Percentiles rank a stretch among this genome's conserved stretches.
Evolutionary conservation across 2,888 invertebrate genomes (phyloP).

Genomic region (Mesoligia furuncula): DNA sequence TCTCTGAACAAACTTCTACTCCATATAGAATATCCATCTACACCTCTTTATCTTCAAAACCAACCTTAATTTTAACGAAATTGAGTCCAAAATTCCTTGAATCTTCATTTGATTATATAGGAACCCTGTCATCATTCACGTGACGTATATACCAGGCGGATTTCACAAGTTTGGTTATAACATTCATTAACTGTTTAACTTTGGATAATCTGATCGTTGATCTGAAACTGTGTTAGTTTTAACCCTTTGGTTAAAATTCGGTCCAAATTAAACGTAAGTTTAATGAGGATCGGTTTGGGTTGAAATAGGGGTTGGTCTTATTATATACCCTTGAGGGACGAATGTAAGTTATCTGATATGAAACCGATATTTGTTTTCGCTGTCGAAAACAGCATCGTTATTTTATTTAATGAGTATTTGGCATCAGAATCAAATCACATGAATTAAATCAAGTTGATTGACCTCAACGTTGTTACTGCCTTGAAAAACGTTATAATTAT

Average conservation of each 20-base stretch:
- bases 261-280: slow-evolving; percentile 55
- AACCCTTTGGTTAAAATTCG: slow-evolving; percentile 57
- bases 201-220: slow-evolving; percentile 58
- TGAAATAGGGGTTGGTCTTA: slow-evolving; percentile 35
- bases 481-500: background rate
- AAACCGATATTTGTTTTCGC: slow-evolving; percentile 23
- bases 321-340: slow-evolving; percentile 44
- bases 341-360: slow-evolving; percentile 27
- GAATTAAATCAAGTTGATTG: background rate
- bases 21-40: slow-evolving; percentile 34
- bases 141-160: slow-evolving; percentile 47
- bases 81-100: slow-evolving; percentile 21
- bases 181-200: slow-evolving; percentile 64
- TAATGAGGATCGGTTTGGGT: slow-evolving; percentile 56
- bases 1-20: slow-evolving; percentile 36
- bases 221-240: slow-evolving; percentile 60
- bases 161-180: slow-evolving; percentile 55
- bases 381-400: slow-evolving; percentile 5
- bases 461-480: background rate
- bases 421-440: background rate
- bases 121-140: slow-evolving; percentile 35
- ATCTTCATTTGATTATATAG: slow-evolving; percentile 39
- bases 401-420: slow-evolving; percentile 1
- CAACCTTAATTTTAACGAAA: background rate
- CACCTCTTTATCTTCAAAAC: slow-evolving; percentile 3